Percentiles rank a stretch among this genome's conserved stretches.
These are phyloP conservation scores for Rhynchonycteris naso DNA, from an alignment of 2,797 vertebrate genomes.

Conservation along the genomic window DNA sequence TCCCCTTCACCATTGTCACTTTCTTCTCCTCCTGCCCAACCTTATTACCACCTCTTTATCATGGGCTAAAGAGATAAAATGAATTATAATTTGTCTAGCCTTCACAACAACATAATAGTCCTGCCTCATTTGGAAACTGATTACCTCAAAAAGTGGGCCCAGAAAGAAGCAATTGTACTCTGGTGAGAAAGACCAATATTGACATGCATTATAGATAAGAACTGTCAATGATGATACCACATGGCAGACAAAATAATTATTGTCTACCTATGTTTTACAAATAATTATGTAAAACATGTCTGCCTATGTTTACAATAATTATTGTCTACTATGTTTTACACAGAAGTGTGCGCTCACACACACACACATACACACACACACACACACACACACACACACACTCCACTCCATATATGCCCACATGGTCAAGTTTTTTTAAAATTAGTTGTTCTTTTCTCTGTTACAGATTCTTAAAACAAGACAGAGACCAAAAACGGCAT, in stretches of 20 bases:
- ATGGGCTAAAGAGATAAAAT: constrained; percentile 41
- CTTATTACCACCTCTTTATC: constrained; percentile 50
- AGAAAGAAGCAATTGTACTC: not conserved
- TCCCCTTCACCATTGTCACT: not conserved
- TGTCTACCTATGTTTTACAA: too few relatives aligned
- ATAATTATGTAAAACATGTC: too few relatives aligned
- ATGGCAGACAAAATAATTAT: not conserved
- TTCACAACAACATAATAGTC: not conserved
- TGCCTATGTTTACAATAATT: too few relatives aligned
- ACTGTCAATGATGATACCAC: fast-evolving
- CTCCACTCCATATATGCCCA: fast-evolving
- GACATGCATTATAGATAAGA: fast-evolving
- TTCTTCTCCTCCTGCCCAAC: constrained; percentile 16
- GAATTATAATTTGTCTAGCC: not conserved
- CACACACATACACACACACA: not conserved
- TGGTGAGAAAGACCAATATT: not conserved
- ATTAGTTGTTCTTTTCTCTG: not conserved
- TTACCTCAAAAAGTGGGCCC: not conserved
- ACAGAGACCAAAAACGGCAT: not conserved
- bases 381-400: not conserved
- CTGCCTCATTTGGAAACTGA: not conserved
- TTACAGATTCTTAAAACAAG: not conserved
- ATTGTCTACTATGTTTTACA: not conserved
- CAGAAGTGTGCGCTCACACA: not conserved
- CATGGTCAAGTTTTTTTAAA: not conserved